These are phyloP conservation scores for Chrysomela aeneicollis DNA, from an alignment of 2,888 invertebrate genomes.

Conservation along the genomic window DNA sequence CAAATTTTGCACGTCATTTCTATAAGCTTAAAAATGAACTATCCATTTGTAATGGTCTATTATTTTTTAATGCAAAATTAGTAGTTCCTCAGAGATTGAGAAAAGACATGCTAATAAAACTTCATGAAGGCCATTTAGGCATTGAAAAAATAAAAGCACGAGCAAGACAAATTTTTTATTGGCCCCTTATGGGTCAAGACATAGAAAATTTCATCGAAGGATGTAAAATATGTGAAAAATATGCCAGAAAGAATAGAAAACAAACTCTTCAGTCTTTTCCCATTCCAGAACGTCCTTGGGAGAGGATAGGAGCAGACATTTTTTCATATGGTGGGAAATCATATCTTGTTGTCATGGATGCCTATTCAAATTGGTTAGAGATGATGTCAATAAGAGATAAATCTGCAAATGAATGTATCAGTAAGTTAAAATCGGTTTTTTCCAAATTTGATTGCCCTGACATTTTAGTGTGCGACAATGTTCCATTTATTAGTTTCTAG, in stretches of 20 bases:
- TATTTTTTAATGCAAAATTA: neutral
- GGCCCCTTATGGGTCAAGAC: constrained; percentile 1
- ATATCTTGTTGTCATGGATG: neutral
- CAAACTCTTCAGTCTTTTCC: too few species aligned
- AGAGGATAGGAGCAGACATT: neutral
- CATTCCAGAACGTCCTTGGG: too few species aligned
- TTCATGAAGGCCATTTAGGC: neutral
- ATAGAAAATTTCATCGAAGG: neutral
- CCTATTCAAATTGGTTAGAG: neutral
- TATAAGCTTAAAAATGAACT: neutral
- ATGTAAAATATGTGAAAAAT: neutral
- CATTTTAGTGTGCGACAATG: too few species aligned
- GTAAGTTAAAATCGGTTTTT: too few species aligned
- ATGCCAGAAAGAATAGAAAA: too few species aligned
- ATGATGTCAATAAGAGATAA: neutral
- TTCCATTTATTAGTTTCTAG: too few species aligned
- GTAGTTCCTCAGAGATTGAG: neutral
- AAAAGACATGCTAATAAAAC: neutral
- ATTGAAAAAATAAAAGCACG: neutral
- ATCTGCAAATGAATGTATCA: too few species aligned
- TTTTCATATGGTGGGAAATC: neutral
- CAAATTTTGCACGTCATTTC: too few species aligned
- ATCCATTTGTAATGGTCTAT: neutral
- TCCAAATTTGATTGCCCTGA: too few species aligned
- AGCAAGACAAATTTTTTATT: constrained; percentile 1